Evolutionary conservation across 2,888 invertebrate species (phyloP), one percentile per base, ranked within the genome.

Genomic region (Muscina levida): DNA sequence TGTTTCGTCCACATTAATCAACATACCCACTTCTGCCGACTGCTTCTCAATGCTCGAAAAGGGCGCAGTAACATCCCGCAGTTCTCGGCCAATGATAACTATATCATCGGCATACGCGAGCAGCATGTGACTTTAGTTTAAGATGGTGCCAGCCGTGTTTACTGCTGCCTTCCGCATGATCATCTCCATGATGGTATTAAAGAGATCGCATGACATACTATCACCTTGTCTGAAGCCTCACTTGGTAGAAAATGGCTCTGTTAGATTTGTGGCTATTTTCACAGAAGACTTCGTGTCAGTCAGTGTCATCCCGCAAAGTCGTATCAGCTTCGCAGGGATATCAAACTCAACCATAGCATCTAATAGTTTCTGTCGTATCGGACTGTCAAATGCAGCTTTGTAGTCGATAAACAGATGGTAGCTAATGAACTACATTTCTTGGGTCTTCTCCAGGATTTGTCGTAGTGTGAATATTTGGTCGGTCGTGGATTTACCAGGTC

Each of bases 361-460:
- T 2, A 8, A 44, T 13, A 44, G 44, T 44, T 44, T 44, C 11
- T 11, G 6, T 2, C 44, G 44, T 44, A 44, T 44, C 13, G 44
- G 44, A 13, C 44, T 44, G 11, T 17, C 31, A 11, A 72, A 42
- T 59, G 72, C 3, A 71, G 72, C 67, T 11, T 59, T 31, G 8
- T 31, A 31, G 8, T 31, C 3, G 3, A 31, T 3, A 31, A 31
- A 31, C 4, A 31, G 8, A 8, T 31, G 31, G 31, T 31, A 31
- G 31, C 8, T 31, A 8, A 5, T 31, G 31, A 31, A 5, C 8
- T 31, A 8, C 8, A 5, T 31, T 31, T 31, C 31, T 3, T 31
- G 31, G 31, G 31, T 31, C 8, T 31, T 31, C 8, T 31, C 31
- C 31, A 31, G 31, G 31, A 31, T 8, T 31, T 31, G 31, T 31